Conservation (phyloP, 1,140 invertebrate genomes). For the Drosophila sproati region DNA sequence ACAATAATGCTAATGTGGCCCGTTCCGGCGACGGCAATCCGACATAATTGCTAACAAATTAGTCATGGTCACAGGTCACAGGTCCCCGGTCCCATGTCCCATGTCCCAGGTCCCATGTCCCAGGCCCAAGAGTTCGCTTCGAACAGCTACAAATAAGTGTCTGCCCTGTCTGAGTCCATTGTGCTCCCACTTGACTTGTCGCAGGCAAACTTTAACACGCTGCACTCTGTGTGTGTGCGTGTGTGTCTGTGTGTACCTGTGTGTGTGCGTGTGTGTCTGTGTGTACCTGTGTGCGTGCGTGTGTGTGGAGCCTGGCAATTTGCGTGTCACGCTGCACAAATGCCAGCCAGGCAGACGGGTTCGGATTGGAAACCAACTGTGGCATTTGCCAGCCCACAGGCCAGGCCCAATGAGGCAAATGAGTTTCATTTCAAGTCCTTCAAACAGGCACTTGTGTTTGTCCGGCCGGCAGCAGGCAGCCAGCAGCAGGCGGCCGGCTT, state of each 20-base stretch:
- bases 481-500: not conserved
- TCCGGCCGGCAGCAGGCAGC: slow-evolving; percentile 11
- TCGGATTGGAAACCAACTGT: slow-evolving; percentile 65
- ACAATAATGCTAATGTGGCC: slow-evolving; percentile 78
- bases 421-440: slow-evolving; percentile 71
- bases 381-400: slow-evolving; percentile 38
- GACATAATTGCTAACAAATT: slow-evolving; percentile 79
- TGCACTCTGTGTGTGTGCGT: slow-evolving; percentile 38
- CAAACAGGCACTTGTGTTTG: slow-evolving; percentile 30
- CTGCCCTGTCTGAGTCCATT: slow-evolving; percentile 30
- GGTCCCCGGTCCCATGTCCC: too few species aligned
- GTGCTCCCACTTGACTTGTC: slow-evolving; percentile 50
- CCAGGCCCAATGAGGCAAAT: slow-evolving; percentile 60
- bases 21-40: slow-evolving; percentile 71
- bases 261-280: slow-evolving; percentile 10
- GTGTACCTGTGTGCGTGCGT: slow-evolving; percentile 25
- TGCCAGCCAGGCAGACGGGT: slow-evolving; percentile 35
- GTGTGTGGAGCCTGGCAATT: slow-evolving; percentile 60
- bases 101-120: too few species aligned
- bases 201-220: slow-evolving; percentile 64
- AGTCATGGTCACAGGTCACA: slow-evolving; percentile 63
- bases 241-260: slow-evolving; percentile 30
- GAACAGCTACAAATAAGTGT: slow-evolving; percentile 44
- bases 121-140: not conserved
- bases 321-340: slow-evolving; percentile 71